Evolutionary conservation across 2,113 vertebrate genomes (phyloP), one percentile per base, ranked within the genome.

Genomic region (Callopanchax toddi): DNA sequence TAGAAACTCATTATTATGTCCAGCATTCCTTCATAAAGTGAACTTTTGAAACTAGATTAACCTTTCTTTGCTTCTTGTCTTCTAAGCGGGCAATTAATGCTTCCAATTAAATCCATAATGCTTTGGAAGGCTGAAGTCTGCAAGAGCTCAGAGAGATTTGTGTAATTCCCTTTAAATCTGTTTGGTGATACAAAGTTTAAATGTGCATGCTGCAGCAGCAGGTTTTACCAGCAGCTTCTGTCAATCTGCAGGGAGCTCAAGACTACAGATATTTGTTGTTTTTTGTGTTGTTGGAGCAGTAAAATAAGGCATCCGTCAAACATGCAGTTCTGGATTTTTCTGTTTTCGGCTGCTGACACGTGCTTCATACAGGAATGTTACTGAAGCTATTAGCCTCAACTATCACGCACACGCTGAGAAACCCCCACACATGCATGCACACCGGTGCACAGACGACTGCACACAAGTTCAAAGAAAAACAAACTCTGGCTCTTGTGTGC

Each of bases 251-350:
- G 43, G 36, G n/a, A 15, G 6, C 23, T 34, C 5, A 15, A 3
- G 36, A n/a, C 3, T 22, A 37, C 37, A 11, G 11, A 23, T 54
- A 10, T 2, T 32, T 3, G 10, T 16, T 52, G 20, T 26, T n/a
- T n/a, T 15, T 18, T 18, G 17, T 60, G 29, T 16, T 46, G 18
- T 29, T 62, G 11, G 22, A 50, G 61, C 21, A 32, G 23, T 46
- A 36, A 60, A 60, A 64, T 50, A 32, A 69, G 44, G 50, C 60
- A 65, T 65, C 60, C 55, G 60, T 79, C 50, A 74, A 58, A 69
- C 43, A 69, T n/a, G 29, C 11, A 0, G 18, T 46, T 54, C 21
- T 55, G 42, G 29, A 32, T 32, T 59, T 59, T 22, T 63, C 42
- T 21, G 36, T 59, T 54, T 63, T 73, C 11, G 3, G 16, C 46